Base-by-base conservation (phyloP, 30 jellyfish, hydroid and myxozoan species). In the Hydractinia echinata region DNA sequence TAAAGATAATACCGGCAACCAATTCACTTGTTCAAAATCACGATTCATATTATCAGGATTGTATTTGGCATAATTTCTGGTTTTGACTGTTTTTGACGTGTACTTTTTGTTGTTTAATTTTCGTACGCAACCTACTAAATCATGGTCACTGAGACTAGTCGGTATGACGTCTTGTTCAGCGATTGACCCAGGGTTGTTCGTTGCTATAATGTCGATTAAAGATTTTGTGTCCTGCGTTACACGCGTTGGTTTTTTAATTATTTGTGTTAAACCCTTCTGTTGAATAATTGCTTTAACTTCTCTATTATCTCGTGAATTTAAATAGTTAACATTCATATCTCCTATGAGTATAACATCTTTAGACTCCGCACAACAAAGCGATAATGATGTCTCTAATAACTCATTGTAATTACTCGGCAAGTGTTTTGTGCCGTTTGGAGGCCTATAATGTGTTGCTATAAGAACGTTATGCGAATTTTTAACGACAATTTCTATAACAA, bases 1-100 rank as follows among this genome's bases (percentile, higher is more conserved):
- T 72, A 58, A 54, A 9, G 81, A 18, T 51, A 72, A 9, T 72
- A 72, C 81, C 10, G 81, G 81, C 73, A 72, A 7, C 81, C 81
- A 72, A 52, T 72, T 72, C 9, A 72, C 81, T 30, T 44, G 10
- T 44, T 72, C 64, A 72, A 72, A 72, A 7, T 72, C 81, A 8
- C 72, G 9, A 51, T 72, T 72, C 81, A 72, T 72, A 18, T 8
- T 15, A 7, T 72, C 81, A 18, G 81, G n/a, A 7, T 72, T 18
- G 72, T 72, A 72, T 72, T 54, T n/a, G 9, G 18, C 19, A 18
- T 72, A 72, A 18, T 72, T 72, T 1, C 81, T 48, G n/a, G 61
- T 18, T 58, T 51, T 72, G 8, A 72, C 72, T 8, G 81, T 72
- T 16, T 72, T 72, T 72, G 64, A 8, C n/a, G n/a, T n/a, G n/a